Evolutionary conservation across 1,140 invertebrate genomes (phyloP).

Genomic region (Plectrocnemia conspersa): DNA sequence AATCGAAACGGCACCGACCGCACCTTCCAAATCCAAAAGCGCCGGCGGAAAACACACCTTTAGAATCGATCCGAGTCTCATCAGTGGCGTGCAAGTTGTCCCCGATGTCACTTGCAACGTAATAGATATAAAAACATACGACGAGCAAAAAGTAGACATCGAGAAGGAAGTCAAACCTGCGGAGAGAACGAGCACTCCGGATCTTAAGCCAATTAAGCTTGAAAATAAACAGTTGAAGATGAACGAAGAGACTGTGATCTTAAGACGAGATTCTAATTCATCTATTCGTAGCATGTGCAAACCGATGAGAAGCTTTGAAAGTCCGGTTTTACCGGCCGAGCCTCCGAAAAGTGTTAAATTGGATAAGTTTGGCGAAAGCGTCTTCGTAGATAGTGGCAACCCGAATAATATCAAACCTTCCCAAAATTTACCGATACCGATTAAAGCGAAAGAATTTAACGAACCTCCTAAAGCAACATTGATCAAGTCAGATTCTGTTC

Average conservation of each 20-base stretch:
- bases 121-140: background rate
- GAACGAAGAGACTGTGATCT: slow-evolving; percentile 22
- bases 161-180: background rate
- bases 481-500: too few relatives aligned
- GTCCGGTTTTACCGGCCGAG: slow-evolving; percentile 13
- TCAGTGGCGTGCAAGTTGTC: slow-evolving; percentile 17
- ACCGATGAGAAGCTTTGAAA: slow-evolving; percentile 33
- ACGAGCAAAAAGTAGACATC: background rate
- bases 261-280: slow-evolving; percentile 29
- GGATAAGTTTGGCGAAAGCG: slow-evolving; percentile 14
- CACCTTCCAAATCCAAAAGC: background rate
- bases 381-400: slow-evolving; percentile 2
- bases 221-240: background rate
- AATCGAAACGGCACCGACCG: background rate
- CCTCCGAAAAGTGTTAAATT: background rate
- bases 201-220: too few relatives aligned
- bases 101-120: background rate
- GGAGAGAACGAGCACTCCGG: too few relatives aligned
- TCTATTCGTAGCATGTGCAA: slow-evolving; percentile 22
- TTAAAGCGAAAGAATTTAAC: too few relatives aligned
- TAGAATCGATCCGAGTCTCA: slow-evolving; percentile 30
- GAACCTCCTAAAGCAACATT: too few relatives aligned
- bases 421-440: too few relatives aligned
- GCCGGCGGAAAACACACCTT: slow-evolving; percentile 25
- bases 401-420: slow-evolving; percentile 45